Base-by-base conservation (phyloP, 2,797 vertebrate genomes). In the Tapirus indicus region DNA sequence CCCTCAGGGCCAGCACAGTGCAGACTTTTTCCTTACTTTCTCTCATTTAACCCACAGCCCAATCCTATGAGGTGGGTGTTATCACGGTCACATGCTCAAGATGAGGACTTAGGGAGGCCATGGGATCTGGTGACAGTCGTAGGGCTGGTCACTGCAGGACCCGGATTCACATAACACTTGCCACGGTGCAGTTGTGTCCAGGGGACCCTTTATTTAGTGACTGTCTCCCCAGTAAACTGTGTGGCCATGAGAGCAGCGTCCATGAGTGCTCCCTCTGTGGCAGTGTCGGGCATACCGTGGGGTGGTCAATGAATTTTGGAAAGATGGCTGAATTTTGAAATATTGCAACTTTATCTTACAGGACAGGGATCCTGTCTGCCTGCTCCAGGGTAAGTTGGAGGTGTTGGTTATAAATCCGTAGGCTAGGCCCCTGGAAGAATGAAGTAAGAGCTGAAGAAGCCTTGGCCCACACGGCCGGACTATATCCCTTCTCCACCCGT, bases 391-490 rank as follows among this genome's bases (percentile, higher is more conserved):
- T 20, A 25, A 32, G 32, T 11, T 21, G n/a, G 69, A 85, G 44
- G 20, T 29, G 21, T 20, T 16, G 52, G 23, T 35, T 72, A 6
- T 35, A 27, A 71, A 47, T 41, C 52, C 62, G 1, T 18, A 14
- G 17, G 49, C n/a, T 4, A 29, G 80, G 9, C 21, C 60, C 60
- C 13, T 35, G 44, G 13, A 25, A 16, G 20, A 64, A 5, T 25
- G 29, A n/a, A 44, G 27, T 38, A 21, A 38, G 74, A 21, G n/a
- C 23, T 23, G 27, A 35, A 27, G 47, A 17, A 21, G 60, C 35
- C 5, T 52, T 13, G 13, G n/a, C 69, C 41, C 12, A 7, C 23
- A 47, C 23, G 23, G 16, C 49, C 25, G 0, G 0, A 44, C 11
- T 21, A 4, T 16, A 16, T 32, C 32, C 23, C 0, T 16, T 32